Base-by-base conservation (phyloP, 1,140 invertebrate species). In the Saccostrea glomerata region DNA sequence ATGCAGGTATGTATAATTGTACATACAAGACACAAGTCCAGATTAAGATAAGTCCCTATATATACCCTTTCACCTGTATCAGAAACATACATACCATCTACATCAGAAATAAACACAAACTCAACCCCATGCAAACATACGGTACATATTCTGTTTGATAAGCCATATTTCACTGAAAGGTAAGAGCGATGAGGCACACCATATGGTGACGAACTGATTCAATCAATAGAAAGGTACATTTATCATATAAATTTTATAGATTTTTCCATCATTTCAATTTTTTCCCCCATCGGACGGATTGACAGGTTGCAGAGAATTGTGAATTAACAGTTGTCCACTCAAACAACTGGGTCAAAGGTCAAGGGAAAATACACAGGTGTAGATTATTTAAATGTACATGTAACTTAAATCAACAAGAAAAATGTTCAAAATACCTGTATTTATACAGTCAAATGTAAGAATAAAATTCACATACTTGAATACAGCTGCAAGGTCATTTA, bases 211-310 rank as follows among this genome's bases (percentile, higher is more conserved):
- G 11, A 17, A 20, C 23, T 66, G 6, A 66, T 66, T 66, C 70
- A 77, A 77, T 77, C 70, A 77, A 77, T 77, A 77, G 23, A 36
- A 11, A 77, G 70, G 70, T 30, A 36, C 70, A 77, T 77, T 77
- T 77, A 77, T 77, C 70, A 77, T 77, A 77, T 77, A 77, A 23
- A 77, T 77, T 77, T 77, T 77, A 77, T 77, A 36, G 70, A 77
- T 77, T 77, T 77, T 77, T 17, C 70, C 23, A 30, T 30, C 23
- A 13, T 77, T 77, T 77, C 11, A 77, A 77, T 30, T 15, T 36
- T 77, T 30, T 15, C 30, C 5, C 15, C 25, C 15, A 63, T 6
- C 3, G 6, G 58, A 63, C 70, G 30, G 70, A 25, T 77, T 36
- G 23, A 30, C 70, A 36, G 25, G 70, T 77, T 77, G 60, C 17